Conservation (phyloP, 2,113 vertebrate genomes). For the Ailuropoda melanoleuca region DNA sequence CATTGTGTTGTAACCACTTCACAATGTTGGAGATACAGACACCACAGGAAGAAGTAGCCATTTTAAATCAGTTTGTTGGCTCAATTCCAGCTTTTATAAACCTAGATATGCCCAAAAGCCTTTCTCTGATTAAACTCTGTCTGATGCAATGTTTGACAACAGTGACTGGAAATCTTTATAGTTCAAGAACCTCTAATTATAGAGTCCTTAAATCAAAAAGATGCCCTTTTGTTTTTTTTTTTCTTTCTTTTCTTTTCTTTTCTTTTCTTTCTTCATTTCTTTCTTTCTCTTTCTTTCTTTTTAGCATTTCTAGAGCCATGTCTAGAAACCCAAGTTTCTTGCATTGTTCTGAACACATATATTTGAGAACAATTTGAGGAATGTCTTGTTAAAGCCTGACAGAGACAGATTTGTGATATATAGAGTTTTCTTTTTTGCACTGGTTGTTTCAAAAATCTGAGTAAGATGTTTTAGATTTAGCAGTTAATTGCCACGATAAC, state of each 20-base stretch:
- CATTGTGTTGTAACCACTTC: background rate
- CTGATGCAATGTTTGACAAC: background rate
- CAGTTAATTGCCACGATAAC: background rate
- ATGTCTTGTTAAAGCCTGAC: background rate
- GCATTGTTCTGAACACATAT: background rate
- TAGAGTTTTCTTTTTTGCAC: background rate
- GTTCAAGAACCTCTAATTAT: background rate
- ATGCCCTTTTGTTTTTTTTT: background rate
- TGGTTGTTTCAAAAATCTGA: background rate
- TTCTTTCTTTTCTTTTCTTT: no score
- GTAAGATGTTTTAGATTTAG: background rate
- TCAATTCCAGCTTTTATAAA: background rate
- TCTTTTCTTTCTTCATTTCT: rapidly evolving
- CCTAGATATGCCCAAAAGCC: background rate
- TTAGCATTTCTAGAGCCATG: background rate
- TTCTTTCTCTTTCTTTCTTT: background rate
- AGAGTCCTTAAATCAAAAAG: background rate
- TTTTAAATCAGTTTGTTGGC: background rate
- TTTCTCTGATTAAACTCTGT: background rate
- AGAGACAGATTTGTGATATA: background rate
- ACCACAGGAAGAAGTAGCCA: background rate
- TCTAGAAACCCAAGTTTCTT: background rate
- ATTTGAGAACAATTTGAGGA: background rate
- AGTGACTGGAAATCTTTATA: background rate
- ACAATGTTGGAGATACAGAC: background rate